phyloP scores from a whole-genome alignment of 2,888 invertebrate genomes.

The Nomada lathburiana region DNA sequence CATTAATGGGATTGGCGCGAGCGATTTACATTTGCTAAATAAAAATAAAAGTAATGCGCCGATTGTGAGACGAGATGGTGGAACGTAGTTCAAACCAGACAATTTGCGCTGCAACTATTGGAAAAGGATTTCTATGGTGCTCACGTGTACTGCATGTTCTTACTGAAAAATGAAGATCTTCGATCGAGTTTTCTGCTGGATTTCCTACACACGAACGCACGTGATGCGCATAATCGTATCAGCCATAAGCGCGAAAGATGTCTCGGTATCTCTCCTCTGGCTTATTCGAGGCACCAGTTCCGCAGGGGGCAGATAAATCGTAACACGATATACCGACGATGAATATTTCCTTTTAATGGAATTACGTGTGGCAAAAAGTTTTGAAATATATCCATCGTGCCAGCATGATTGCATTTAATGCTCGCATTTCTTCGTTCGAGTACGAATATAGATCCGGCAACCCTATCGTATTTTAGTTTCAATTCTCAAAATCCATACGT shows the following conservation, averaged over 20 bases:
- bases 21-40: too few species aligned
- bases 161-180: slow-evolving; percentile 20
- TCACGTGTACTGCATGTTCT: slow-evolving; percentile 7
- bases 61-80: neutral
- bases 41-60: slow-evolving; percentile 4
- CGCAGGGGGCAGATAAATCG: slow-evolving; percentile 2
- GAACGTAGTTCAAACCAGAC: neutral
- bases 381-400: neutral
- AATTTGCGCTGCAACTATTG: neutral
- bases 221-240: slow-evolving; percentile 42
- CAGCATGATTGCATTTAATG: too few species aligned
- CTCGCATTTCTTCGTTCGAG: too few species aligned
- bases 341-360: slow-evolving; percentile 1
- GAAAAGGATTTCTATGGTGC: slow-evolving; percentile 29
- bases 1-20: too few species aligned
- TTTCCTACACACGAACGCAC: slow-evolving; percentile 27
- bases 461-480: too few species aligned
- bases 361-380: neutral
- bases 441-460: too few species aligned
- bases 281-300: slow-evolving; percentile 14
- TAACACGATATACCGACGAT: neutral
- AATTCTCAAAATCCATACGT: too few species aligned
- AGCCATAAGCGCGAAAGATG: slow-evolving; percentile 12
- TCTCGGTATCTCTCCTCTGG: neutral
- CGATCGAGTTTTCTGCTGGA: slow-evolving; percentile 12